Evolutionary conservation across 2,797 vertebrate genomes (phyloP).

Genomic region (Lycodopsis pacificus): DNA sequence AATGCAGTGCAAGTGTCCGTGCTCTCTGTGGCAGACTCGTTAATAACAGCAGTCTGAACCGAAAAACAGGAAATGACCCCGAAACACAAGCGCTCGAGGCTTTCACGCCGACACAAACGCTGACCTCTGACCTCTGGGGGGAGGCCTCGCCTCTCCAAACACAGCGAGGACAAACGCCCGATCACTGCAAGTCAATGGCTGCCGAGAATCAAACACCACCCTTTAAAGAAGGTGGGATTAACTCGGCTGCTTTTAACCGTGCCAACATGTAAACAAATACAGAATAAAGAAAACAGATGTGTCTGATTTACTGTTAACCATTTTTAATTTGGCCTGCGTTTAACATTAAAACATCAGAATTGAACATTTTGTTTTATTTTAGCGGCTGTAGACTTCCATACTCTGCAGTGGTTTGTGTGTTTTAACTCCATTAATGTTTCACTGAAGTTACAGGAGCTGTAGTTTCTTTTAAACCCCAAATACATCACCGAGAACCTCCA

Average conservation of each 20-base stretch:
- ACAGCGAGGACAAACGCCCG: background rate
- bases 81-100: conserved; percentile 1
- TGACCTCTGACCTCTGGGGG: conserved; percentile 19
- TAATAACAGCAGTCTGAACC: conserved; percentile 3
- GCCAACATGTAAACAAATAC: too few species aligned
- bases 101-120: conserved; percentile 10
- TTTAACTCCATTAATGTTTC: background rate
- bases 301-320: too few species aligned
- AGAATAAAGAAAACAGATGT: too few species aligned
- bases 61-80: conserved; percentile 63
- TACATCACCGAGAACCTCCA: background rate
- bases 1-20: conserved; percentile 1
- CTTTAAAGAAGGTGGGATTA: background rate
- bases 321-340: background rate
- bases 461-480: background rate
- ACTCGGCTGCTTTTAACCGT: too few species aligned
- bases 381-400: background rate
- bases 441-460: background rate
- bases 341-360: background rate
- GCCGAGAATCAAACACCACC: background rate
- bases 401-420: background rate
- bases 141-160: background rate
- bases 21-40: conserved; percentile 2
- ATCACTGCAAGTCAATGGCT: background rate
- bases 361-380: background rate